Evolutionary conservation across 2,797 vertebrate species (phyloP).

Genomic region (Phaenicophaeus curvirostris): DNA sequence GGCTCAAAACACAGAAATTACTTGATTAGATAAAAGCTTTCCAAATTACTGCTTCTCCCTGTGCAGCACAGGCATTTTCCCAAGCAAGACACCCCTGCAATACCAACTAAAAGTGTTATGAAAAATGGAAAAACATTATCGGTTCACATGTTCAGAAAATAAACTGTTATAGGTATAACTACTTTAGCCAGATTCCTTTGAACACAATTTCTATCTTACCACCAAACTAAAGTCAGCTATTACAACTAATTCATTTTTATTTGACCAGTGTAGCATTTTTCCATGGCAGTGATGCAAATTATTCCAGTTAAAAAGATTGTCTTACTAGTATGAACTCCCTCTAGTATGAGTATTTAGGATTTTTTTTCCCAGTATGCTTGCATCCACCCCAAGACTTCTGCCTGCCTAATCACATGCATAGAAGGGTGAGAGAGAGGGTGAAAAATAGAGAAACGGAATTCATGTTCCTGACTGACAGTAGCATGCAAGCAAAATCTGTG

Average conservation of each 20-base stretch:
- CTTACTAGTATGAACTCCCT: neutral
- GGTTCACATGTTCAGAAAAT: neutral
- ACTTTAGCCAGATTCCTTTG: neutral
- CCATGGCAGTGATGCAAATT: neutral
- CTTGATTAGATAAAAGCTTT: neutral
- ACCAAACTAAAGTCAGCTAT: neutral
- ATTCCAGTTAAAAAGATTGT: neutral
- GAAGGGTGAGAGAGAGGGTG: neutral
- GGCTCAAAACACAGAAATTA: neutral
- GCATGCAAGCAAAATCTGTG: conserved; percentile 53
- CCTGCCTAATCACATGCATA: conserved; percentile 1
- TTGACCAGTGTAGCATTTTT: neutral
- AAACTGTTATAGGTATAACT: neutral
- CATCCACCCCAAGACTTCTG: neutral
- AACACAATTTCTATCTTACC: neutral
- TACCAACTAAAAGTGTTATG: neutral
- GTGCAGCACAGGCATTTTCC: neutral
- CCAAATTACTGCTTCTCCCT: neutral
- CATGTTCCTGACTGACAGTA: conserved; percentile 46
- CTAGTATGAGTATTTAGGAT: neutral
- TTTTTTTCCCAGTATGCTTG: neutral
- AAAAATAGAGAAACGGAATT: conserved; percentile 35
- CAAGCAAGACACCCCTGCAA: neutral
- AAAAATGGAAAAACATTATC: neutral
- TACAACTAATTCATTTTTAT: neutral